phyloP scores from a whole-genome alignment of 1,140 invertebrate species.

The Bradysia coprophila region DNA sequence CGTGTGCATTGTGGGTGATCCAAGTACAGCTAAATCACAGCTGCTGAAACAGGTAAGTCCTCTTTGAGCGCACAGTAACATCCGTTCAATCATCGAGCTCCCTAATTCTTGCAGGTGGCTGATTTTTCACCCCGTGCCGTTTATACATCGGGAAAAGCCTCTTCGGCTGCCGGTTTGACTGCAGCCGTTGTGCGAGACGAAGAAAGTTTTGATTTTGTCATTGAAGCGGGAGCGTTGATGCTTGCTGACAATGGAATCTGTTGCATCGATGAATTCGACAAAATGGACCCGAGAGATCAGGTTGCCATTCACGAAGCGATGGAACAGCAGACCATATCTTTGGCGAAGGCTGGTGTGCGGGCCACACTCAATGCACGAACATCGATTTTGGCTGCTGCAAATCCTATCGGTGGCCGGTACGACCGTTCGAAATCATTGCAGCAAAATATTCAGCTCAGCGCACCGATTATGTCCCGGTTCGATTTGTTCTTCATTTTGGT shows the following conservation, averaged over 20 bases:
- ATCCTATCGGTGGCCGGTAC: constrained; percentile 93
- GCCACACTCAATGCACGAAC: constrained; percentile 95
- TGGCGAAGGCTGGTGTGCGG: constrained; percentile 95
- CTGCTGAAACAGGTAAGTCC: constrained; percentile 61
- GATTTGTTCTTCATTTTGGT: constrained; percentile 97
- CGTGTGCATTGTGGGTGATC: constrained; percentile 96
- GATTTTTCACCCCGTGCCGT: constrained; percentile 92
- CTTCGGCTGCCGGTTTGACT: constrained; percentile 91
- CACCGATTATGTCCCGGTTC: constrained; percentile 98
- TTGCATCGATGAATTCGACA: constrained; percentile 99
- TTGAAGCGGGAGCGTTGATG: constrained; percentile 98
- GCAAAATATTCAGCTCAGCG: constrained; percentile 84
- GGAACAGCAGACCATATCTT: constrained; percentile 99
- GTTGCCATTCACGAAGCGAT: constrained; percentile 99
- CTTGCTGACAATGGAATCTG: constrained; percentile 98
- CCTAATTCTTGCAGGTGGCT: constrained; percentile 49
- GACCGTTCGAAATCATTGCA: constrained; percentile 87
- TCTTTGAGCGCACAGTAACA: no score
- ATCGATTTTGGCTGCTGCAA: constrained; percentile 95
- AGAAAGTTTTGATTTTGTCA: constrained; percentile 96
- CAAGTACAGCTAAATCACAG: constrained; percentile 96
- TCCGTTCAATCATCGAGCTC: no score
- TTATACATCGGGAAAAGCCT: constrained; percentile 98
- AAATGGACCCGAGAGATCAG: constrained; percentile 96
- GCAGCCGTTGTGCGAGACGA: constrained; percentile 96